A percentile compares a stretch with the other conserved stretches of the same genome.
Evolutionary conservation across 2,888 invertebrate genomes (phyloP).

Genomic region (Agriopis leucophaearia): DNA sequence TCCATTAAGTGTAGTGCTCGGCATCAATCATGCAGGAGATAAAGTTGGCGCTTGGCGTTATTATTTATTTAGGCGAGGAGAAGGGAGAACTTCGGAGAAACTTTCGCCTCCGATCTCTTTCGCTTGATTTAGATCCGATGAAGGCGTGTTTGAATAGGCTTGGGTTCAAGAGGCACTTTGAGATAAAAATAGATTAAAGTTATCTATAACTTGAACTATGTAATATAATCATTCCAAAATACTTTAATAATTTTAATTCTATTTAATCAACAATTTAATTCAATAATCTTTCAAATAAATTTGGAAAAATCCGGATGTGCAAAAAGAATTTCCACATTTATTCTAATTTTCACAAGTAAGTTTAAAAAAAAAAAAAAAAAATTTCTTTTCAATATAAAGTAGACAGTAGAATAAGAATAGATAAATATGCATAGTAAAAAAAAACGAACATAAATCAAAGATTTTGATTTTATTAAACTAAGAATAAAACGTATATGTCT

Average conservation of each 20-base stretch:
- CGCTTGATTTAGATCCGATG: conserved; percentile 10
- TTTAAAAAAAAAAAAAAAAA: too few relatives aligned
- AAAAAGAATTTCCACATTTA: too few relatives aligned
- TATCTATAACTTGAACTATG: neutral
- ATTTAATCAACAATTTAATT: too few relatives aligned
- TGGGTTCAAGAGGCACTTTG: conserved; percentile 1
- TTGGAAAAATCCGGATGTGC: too few relatives aligned
- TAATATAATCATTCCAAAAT: neutral
- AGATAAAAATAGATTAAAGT: neutral
- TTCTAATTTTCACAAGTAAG: too few relatives aligned
- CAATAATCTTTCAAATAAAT: too few relatives aligned
- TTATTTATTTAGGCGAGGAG: conserved; percentile 54
- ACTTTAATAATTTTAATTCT: neutral
- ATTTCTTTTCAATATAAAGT: too few relatives aligned
- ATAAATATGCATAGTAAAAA: too few relatives aligned
- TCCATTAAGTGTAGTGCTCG: conserved; percentile 46
- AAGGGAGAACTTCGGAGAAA: conserved; percentile 38
- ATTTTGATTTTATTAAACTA: too few relatives aligned
- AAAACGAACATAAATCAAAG: too few relatives aligned
- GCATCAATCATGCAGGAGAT: conserved; percentile 55
- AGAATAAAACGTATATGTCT: too few relatives aligned
- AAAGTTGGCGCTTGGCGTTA: conserved; percentile 48
- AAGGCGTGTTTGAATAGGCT: conserved; percentile 18
- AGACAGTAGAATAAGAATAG: too few relatives aligned
- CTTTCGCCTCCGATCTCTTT: conserved; percentile 36